These are phyloP conservation scores for Hemibagrus wyckioides DNA, from an alignment of 2,113 vertebrate genomes.

Conservation along the genomic window DNA sequence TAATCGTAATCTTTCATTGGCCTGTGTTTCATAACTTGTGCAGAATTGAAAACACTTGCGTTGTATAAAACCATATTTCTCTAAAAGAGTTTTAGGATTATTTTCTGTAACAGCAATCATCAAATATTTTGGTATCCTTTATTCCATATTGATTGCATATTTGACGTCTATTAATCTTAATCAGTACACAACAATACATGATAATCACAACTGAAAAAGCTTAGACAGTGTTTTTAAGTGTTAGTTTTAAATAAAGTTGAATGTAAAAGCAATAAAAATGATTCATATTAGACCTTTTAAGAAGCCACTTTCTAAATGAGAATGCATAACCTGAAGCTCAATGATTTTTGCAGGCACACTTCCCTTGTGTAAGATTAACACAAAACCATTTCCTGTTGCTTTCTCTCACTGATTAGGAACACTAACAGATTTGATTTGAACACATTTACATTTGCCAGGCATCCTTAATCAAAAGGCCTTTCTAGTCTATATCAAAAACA, in stretches of 20 bases:
- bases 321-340: background rate
- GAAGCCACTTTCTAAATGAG: slow-evolving; percentile 7
- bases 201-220: background rate
- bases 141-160: background rate
- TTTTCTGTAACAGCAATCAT: background rate
- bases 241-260: background rate
- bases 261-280: background rate
- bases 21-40: background rate
- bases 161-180: background rate
- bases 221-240: background rate
- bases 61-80: background rate
- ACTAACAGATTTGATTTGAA: slow-evolving; percentile 34
- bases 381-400: slow-evolving; percentile 14
- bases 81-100: background rate
- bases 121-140: background rate
- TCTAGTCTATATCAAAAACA: background rate
- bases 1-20: background rate
- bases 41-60: background rate
- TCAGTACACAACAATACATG: background rate
- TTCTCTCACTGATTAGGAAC: background rate
- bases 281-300: background rate
- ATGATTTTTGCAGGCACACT: slow-evolving; percentile 30
- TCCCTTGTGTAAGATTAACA: slow-evolving; percentile 21
- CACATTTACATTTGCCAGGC: background rate
- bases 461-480: background rate